Conservation (phyloP, 2,797 vertebrate species). For the Echiichthys vipera region DNA sequence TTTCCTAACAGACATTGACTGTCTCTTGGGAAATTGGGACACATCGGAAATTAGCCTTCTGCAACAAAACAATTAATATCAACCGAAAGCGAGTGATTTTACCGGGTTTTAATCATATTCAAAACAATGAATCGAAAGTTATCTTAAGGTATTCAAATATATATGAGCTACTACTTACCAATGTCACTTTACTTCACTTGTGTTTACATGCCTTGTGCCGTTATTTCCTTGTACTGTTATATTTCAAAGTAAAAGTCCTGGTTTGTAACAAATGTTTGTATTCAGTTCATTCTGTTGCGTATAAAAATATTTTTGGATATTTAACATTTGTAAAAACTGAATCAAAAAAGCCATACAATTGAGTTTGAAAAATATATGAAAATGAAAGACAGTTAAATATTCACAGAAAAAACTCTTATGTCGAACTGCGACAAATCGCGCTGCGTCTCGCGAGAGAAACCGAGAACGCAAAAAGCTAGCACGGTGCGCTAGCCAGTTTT, state of each 20-base stretch:
- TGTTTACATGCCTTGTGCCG: slow-evolving; percentile 22
- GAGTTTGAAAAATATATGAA: background rate
- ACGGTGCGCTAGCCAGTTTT: slow-evolving; percentile 71
- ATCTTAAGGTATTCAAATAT: background rate
- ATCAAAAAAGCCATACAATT: fast-evolving
- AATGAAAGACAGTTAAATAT: background rate
- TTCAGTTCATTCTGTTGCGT: background rate
- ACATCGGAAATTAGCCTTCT: background rate
- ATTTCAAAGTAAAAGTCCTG: slow-evolving; percentile 59
- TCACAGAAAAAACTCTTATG: slow-evolving; percentile 7
- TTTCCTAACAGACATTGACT: background rate
- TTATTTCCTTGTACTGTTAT: slow-evolving; percentile 40
- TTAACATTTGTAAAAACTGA: fast-evolving
- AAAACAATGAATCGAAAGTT: background rate
- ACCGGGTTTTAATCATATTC: background rate
- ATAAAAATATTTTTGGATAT: fast-evolving
- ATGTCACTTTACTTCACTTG: background rate
- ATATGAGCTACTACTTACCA: background rate
- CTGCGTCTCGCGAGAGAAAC: slow-evolving; percentile 61
- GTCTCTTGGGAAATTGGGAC: background rate
- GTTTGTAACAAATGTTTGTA: background rate
- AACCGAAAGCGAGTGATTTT: background rate
- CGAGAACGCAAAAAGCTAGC: slow-evolving; percentile 65
- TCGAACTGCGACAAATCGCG: background rate
- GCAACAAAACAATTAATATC: background rate